Conservation (phyloP, 2,888 invertebrate genomes). For the Rhodophaea formosa region DNA sequence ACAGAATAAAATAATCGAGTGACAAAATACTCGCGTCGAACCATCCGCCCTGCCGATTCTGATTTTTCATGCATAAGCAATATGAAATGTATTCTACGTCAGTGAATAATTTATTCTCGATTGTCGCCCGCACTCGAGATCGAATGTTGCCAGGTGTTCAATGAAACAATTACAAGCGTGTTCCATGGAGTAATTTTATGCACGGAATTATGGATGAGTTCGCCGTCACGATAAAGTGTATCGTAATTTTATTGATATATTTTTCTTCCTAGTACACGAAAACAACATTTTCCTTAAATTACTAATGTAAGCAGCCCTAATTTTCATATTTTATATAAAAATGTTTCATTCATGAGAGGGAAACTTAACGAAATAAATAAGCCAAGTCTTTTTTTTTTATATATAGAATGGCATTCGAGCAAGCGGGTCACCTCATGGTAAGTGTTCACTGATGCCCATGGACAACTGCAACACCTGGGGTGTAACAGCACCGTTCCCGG, state of each 20-base stretch:
- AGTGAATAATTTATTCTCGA: slow-evolving; percentile 70
- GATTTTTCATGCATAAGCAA: slow-evolving; percentile 68
- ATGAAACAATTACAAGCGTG: slow-evolving; percentile 51
- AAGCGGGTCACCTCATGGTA: too few species aligned
- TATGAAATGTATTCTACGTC: slow-evolving; percentile 61
- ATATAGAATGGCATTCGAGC: too few species aligned
- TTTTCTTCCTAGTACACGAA: too few species aligned
- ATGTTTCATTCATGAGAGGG: too few species aligned
- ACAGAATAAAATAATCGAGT: slow-evolving; percentile 55
- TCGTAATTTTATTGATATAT: slow-evolving; percentile 2
- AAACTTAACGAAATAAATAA: too few species aligned
- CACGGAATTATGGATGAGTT: slow-evolving; percentile 13
- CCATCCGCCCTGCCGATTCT: slow-evolving; percentile 41
- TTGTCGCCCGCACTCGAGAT: slow-evolving; percentile 50
- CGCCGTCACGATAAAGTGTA: slow-evolving; percentile 2
- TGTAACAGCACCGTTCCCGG: too few species aligned
- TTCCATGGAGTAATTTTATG: slow-evolving; percentile 33
- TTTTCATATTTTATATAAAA: too few species aligned
- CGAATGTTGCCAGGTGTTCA: slow-evolving; percentile 55
- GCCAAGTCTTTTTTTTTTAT: too few species aligned
- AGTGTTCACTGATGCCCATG: too few species aligned
- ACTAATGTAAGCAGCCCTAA: too few species aligned
- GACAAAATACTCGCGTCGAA: slow-evolving; percentile 47
- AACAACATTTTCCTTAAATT: too few species aligned
- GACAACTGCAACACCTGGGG: too few species aligned